Base-by-base conservation (phyloP, 2,888 invertebrate species). In the Biston betularia region DNA sequence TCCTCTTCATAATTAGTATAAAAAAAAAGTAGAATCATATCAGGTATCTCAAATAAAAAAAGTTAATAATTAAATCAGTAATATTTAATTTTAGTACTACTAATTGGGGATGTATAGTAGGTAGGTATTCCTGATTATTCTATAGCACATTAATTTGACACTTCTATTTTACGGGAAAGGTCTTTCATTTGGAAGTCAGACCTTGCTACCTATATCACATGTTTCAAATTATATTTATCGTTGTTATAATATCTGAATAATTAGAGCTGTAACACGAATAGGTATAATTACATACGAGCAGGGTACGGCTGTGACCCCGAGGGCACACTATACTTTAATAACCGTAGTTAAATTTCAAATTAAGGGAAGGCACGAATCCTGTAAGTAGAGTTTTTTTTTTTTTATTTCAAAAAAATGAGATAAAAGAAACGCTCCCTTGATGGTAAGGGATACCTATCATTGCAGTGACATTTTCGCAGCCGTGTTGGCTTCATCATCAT, bases 221-320 rank as follows among this genome's bases (percentile, higher is more conserved):
- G 35, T 54, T 52, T 52, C 45, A 58, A 64, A 58, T 58, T 53
- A 58, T 58, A 53, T 52, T 58, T 48, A 54, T 59, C 59, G 42
- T 48, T 49, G 33, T 50, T 60, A 50, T 50, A 45, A 65, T 65
- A 65, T 50, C 45, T 40, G 65, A 56, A 56, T 65, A 65, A 65
- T 65, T 60, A 65, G 42, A 65, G 60, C 50, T 55, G 56, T 50
- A 45, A 56, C 65, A 60, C 55, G 57, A 63, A 58, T 52, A 52
- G 55, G 55, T 60, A 60, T 65, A 65, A 65, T 65, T 65, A 65
- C 55, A 65, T 40, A 40, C 50, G 49, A 49, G 8, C 45, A 24
- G 59, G 60, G 65, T 45, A 49, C 55, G 55, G 57, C 38, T 50
- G 45, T 45, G 65, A 65, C 65, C 65, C 60, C 50, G 65, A 10